Evolutionary conservation across 1,140 invertebrate species (phyloP).

Genomic region (Mamestra configurata): DNA sequence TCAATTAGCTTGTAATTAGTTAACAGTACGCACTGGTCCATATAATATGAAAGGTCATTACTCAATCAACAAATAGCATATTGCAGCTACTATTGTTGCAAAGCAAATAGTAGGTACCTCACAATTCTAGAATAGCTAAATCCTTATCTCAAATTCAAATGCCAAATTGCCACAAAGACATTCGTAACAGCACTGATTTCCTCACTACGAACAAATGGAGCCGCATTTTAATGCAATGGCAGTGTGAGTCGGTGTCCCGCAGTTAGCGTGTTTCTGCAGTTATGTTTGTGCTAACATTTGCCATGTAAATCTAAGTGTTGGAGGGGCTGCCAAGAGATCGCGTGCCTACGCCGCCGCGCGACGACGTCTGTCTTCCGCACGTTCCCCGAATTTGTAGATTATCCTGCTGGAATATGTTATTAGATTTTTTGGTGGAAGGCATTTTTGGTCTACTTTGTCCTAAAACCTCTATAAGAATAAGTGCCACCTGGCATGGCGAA

Average conservation of each 20-base stretch:
- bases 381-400: constrained; percentile 36
- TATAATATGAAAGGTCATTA: too few relatives aligned
- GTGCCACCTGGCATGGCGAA: too few relatives aligned
- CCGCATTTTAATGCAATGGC: constrained; percentile 41
- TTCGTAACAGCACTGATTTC: constrained; percentile 14
- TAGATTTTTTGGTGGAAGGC: not conserved
- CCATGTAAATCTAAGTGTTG: constrained; percentile 48
- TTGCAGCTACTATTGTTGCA: not conserved
- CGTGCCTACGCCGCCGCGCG: constrained; percentile 31
- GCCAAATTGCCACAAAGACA: constrained; percentile 10
- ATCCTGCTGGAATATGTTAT: constrained; percentile 25
- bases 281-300: constrained; percentile 37
- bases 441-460: not conserved
- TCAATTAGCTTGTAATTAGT: not conserved
- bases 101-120: not conserved
- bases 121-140: too few relatives aligned
- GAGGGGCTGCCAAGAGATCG: constrained; percentile 50
- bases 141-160: not conserved
- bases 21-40: too few relatives aligned
- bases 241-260: not conserved
- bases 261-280: constrained; percentile 30
- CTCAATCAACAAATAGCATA: not conserved
- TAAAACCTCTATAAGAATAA: too few relatives aligned
- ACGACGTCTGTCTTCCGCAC: constrained; percentile 49
- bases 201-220: constrained; percentile 8